phyloP scores from a whole-genome alignment of 2,113 vertebrate species.

The Parotia lawesii region DNA sequence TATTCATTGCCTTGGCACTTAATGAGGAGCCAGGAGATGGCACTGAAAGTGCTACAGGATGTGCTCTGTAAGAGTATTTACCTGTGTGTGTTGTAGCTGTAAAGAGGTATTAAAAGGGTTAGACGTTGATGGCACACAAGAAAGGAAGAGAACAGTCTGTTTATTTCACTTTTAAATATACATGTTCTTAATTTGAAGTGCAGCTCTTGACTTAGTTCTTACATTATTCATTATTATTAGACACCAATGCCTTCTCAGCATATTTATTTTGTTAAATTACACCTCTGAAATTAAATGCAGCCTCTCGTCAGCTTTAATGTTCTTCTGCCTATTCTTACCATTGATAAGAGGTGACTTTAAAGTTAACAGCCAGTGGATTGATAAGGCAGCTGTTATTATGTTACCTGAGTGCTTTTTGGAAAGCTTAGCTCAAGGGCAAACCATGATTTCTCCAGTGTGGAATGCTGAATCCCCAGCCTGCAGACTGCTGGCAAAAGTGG shows the following conservation, averaged over 20 bases:
- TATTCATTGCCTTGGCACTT: not conserved
- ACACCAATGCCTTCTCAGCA: not conserved
- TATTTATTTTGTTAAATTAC: slow-evolving; percentile 50
- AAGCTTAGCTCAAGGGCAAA: slow-evolving; percentile 13
- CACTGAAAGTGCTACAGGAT: not conserved
- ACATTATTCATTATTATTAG: slow-evolving; percentile 43
- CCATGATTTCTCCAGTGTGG: rapidly evolving
- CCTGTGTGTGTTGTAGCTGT: not conserved
- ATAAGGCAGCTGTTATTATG: not conserved
- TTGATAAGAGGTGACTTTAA: slow-evolving; percentile 34
- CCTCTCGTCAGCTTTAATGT: slow-evolving; percentile 1
- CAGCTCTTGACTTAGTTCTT: not conserved
- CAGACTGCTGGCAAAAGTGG: not conserved
- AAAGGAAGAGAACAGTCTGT: slow-evolving; percentile 7
- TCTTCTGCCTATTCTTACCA: slow-evolving; percentile 11
- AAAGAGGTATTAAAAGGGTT: not conserved
- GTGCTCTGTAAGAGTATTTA: not conserved
- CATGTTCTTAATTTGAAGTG: slow-evolving; percentile 25
- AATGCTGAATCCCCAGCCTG: not conserved
- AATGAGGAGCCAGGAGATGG: not conserved
- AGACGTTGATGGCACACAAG: not conserved
- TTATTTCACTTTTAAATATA: slow-evolving; percentile 34
- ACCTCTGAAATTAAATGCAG: slow-evolving; percentile 22
- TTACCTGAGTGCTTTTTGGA: not conserved
- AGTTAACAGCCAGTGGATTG: not conserved